A percentile compares a stretch with the other conserved stretches of the same genome.
phyloP scores from a whole-genome alignment of 1,140 invertebrate species.

The Neoseiulus cucumeris region DNA sequence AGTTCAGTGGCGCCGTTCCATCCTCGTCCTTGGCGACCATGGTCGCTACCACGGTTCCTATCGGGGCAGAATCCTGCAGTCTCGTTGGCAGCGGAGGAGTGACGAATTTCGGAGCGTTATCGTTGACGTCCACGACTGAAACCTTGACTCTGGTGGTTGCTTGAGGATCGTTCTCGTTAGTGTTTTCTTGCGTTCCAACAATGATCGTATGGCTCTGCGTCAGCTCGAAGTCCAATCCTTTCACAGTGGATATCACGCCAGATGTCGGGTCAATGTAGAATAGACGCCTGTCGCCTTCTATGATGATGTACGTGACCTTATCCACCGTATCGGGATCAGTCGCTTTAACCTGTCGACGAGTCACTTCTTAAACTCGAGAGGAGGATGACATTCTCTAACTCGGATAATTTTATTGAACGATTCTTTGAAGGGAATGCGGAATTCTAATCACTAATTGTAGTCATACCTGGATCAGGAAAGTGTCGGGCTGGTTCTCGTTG shows the following conservation, averaged over 20 bases:
- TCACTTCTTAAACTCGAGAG: not conserved
- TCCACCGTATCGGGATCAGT: constrained; percentile 21
- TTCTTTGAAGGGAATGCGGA: not conserved
- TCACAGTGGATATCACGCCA: constrained; percentile 49
- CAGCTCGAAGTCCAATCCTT: constrained; percentile 55
- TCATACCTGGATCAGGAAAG: constrained; percentile 43
- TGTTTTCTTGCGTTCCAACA: constrained; percentile 60
- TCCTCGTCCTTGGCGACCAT: constrained; percentile 57
- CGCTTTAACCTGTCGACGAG: constrained; percentile 32
- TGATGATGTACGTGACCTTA: constrained; percentile 57
- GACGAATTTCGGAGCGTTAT: constrained; percentile 48
- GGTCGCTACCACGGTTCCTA: constrained; percentile 54
- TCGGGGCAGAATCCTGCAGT: constrained; percentile 54
- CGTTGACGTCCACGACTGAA: constrained; percentile 40
- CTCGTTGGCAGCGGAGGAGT: constrained; percentile 54
- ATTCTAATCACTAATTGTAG: constrained; percentile 16
- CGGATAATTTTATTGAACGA: not conserved
- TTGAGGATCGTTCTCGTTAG: constrained; percentile 37
- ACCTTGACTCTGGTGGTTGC: constrained; percentile 52
- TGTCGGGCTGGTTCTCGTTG: constrained; percentile 57
- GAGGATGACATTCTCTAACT: not conserved
- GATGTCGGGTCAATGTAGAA: constrained; percentile 58
- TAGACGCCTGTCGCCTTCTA: constrained; percentile 52
- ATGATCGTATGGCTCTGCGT: constrained; percentile 47
- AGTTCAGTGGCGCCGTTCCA: constrained; percentile 33